Percentiles rank a stretch among this genome's conserved stretches.
These are phyloP conservation scores for Anolis apletophallus DNA, from an alignment of 2,797 vertebrate species.

Conservation along the genomic window DNA sequence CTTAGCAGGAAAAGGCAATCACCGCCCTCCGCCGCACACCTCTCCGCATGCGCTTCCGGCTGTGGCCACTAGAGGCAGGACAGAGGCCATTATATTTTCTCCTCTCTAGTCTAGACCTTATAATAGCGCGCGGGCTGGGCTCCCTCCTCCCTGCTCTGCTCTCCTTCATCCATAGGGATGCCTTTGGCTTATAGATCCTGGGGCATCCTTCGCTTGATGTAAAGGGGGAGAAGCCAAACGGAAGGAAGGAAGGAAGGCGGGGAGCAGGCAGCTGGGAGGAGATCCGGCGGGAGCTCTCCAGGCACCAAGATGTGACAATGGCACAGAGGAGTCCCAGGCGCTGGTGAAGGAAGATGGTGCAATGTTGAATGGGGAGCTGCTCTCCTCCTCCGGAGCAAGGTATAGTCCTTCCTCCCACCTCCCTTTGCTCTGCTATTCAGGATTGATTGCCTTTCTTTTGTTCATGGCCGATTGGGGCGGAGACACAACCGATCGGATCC, in stretches of 20 bases:
- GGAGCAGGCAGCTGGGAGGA: background rate
- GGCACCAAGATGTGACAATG: background rate
- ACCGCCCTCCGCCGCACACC: background rate
- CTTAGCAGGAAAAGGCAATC: too few species aligned
- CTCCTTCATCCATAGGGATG: too few species aligned
- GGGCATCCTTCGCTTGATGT: too few species aligned
- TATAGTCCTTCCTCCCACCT: background rate
- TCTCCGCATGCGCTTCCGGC: background rate
- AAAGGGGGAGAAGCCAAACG: too few species aligned
- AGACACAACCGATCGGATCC: background rate
- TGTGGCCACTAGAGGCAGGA: constrained; percentile 1
- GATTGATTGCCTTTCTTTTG: background rate
- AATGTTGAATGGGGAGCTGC: background rate
- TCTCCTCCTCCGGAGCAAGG: constrained; percentile 14
- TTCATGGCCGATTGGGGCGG: background rate
- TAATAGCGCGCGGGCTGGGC: background rate
- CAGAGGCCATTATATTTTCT: background rate
- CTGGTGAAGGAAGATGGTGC: constrained; percentile 10
- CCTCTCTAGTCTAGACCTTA: background rate
- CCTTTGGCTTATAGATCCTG: too few species aligned
- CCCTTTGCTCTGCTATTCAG: background rate
- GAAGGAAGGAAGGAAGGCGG: too few species aligned
- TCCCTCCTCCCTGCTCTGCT: too few species aligned
- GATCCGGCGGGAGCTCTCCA: too few species aligned
- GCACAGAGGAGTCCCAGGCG: background rate